Conservation (phyloP, 2,888 invertebrate species). For the Cyclophora punctaria region DNA sequence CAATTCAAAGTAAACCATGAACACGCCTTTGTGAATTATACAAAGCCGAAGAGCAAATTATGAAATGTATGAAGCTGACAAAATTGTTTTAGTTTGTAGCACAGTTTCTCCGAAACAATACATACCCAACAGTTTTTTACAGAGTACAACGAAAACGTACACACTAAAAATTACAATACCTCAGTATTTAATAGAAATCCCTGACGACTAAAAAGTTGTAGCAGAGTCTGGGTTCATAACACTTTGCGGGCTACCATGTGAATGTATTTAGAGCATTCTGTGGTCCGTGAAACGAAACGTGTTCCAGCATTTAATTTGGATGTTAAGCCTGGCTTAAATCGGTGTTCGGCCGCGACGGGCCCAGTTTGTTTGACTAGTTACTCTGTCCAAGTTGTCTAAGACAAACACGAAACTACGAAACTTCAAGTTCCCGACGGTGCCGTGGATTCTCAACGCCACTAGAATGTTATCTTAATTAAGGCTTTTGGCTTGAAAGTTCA, state of each 20-base stretch:
- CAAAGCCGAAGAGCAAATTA: neutral
- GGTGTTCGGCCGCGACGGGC: slow-evolving; percentile 23
- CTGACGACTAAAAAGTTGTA: slow-evolving; percentile 21
- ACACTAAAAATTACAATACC: slow-evolving; percentile 16
- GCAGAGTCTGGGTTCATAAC: slow-evolving; percentile 21
- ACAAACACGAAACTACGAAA: slow-evolving; percentile 63
- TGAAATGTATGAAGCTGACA: neutral
- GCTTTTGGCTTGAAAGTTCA: slow-evolving; percentile 37
- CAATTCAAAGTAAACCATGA: neutral
- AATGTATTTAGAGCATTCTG: slow-evolving; percentile 20
- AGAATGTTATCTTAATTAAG: slow-evolving; percentile 61
- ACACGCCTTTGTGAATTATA: neutral
- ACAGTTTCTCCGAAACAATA: too few relatives aligned
- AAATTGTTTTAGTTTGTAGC: neutral
- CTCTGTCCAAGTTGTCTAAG: slow-evolving; percentile 61
- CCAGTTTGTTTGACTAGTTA: slow-evolving; percentile 58
- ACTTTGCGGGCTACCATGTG: slow-evolving; percentile 22
- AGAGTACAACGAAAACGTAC: slow-evolving; percentile 10
- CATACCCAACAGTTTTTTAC: neutral
- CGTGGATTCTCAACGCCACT: slow-evolving; percentile 33
- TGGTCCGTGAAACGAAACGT: slow-evolving; percentile 32
- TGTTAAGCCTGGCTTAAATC: slow-evolving; percentile 43
- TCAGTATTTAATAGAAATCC: slow-evolving; percentile 14
- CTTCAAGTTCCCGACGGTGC: slow-evolving; percentile 37
- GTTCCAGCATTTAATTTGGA: slow-evolving; percentile 54